phyloP scores from a whole-genome alignment of 2,113 vertebrate genomes.

The Pelobates fuscus region DNA sequence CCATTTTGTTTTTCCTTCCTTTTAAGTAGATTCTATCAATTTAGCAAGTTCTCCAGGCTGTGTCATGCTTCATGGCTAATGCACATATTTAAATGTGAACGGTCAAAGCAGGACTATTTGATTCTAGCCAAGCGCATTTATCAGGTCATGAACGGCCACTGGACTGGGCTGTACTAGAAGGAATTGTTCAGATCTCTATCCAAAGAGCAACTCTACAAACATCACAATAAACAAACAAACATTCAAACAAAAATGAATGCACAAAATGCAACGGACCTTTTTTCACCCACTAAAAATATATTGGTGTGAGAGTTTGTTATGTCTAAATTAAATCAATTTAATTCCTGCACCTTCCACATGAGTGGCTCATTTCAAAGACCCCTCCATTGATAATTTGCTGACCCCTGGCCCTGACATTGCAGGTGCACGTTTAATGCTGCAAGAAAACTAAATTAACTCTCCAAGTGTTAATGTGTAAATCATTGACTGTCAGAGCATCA shows the following conservation, averaged over 20 bases:
- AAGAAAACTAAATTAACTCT: constrained; percentile 43
- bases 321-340: constrained; percentile 52
- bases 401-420: constrained; percentile 82
- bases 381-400: constrained; percentile 91
- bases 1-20: constrained; percentile 51
- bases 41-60: constrained; percentile 82
- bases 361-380: constrained; percentile 87
- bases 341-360: constrained; percentile 80
- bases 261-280: not conserved
- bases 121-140: constrained; percentile 86
- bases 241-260: not conserved
- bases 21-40: constrained; percentile 74
- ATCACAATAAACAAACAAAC: not conserved
- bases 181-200: constrained; percentile 65
- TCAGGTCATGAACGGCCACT: constrained; percentile 82
- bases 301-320: not conserved
- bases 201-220: constrained; percentile 56
- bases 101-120: constrained; percentile 83
- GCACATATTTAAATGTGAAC: constrained; percentile 86
- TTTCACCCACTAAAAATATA: not conserved
- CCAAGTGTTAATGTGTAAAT: constrained; percentile 46
- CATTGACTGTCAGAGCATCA: constrained; percentile 30
- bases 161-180: constrained; percentile 65
- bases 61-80: constrained; percentile 88
- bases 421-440: constrained; percentile 79